These are phyloP conservation scores for Corydoras sp. DNA, from an alignment of 2,113 vertebrate species.

Conservation along the genomic window DNA sequence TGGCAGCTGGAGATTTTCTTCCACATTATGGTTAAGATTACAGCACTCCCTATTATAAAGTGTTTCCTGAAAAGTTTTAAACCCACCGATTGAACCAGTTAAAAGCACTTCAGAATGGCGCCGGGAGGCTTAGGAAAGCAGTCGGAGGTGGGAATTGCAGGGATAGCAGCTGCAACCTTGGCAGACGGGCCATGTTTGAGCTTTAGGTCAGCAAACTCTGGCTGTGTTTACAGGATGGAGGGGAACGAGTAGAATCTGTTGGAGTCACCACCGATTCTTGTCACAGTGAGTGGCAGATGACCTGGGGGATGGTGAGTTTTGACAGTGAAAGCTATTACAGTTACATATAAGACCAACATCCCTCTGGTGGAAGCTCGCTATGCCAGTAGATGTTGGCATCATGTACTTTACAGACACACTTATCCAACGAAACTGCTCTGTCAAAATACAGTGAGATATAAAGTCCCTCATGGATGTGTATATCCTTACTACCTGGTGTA, in stretches of 20 bases:
- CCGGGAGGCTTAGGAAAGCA: not conserved
- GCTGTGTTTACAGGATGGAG: conserved; percentile 55
- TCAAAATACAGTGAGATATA: too few species aligned
- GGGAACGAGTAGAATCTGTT: conserved; percentile 63
- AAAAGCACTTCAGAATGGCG: conserved; percentile 8
- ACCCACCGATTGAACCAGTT: not conserved
- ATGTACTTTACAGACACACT: not conserved
- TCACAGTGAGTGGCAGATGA: conserved; percentile 74
- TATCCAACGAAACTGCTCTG: too few species aligned
- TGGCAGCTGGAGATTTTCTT: conserved; percentile 3
- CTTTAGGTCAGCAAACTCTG: conserved; percentile 45
- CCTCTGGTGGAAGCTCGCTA: conserved; percentile 56
- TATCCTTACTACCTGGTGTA: too few species aligned
- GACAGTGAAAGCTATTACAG: conserved; percentile 70
- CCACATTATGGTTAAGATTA: conserved; percentile 14
- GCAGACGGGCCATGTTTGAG: conserved; percentile 40
- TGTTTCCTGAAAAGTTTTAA: not conserved
- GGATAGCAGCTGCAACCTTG: conserved; percentile 13
- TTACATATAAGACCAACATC: conserved; percentile 70
- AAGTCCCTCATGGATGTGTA: too few species aligned
- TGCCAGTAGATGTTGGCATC: conserved; percentile 7
- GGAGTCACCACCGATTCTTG: conserved; percentile 60
- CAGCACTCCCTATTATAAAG: conserved; percentile 8
- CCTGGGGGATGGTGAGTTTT: conserved; percentile 61
- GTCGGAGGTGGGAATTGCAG: conserved; percentile 14